Percentiles rank a stretch among this genome's conserved stretches.
phyloP scores from a whole-genome alignment of 2,888 invertebrate species.

The Yponomeuta cagnagella region DNA sequence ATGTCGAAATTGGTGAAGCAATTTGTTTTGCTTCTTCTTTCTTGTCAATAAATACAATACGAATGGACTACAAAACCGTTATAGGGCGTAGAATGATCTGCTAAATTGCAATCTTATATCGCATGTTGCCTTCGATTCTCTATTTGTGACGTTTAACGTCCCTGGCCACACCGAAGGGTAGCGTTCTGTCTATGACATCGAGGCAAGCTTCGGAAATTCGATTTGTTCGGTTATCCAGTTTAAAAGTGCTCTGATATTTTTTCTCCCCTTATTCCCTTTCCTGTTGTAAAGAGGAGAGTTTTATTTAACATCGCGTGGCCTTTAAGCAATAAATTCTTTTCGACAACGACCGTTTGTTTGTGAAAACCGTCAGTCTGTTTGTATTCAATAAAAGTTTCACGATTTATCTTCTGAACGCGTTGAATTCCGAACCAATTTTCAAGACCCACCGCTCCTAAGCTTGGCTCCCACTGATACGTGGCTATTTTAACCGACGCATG shows the following conservation, averaged over 20 bases:
- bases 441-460: neutral
- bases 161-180: neutral
- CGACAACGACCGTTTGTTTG: neutral
- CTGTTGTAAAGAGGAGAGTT: too few relatives aligned
- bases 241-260: neutral
- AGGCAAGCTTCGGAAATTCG: neutral
- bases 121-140: neutral
- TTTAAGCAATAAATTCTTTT: slow-evolving; percentile 4
- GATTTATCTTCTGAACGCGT: slow-evolving; percentile 8
- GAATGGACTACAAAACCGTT: too few relatives aligned
- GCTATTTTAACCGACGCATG: neutral
- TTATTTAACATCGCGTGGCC: neutral
- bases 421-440: slow-evolving; percentile 3
- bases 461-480: neutral
- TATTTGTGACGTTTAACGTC: neutral
- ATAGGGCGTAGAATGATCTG: neutral
- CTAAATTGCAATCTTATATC: neutral
- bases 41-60: too few relatives aligned
- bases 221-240: slow-evolving; percentile 1
- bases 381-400: slow-evolving; percentile 15
- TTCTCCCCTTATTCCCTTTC: too few relatives aligned
- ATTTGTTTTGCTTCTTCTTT: too few relatives aligned
- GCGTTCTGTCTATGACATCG: neutral
- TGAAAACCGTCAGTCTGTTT: slow-evolving; percentile 10
- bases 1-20: too few relatives aligned